phyloP scores from a whole-genome alignment of 2,888 invertebrate species.

The Cantharis rufa region DNA sequence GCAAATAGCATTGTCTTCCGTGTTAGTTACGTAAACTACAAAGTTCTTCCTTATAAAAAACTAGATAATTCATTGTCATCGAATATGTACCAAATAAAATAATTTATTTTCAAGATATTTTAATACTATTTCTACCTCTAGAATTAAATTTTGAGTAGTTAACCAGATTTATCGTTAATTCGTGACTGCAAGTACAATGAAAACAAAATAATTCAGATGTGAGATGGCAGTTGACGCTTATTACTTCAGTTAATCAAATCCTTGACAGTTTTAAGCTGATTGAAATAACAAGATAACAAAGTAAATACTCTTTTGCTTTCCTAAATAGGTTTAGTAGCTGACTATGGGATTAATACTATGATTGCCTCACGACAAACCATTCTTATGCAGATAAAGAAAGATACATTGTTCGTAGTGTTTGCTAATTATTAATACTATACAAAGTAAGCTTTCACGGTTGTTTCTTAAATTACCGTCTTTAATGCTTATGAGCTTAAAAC shows the following conservation, averaged over 20 bases:
- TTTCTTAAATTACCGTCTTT: background rate
- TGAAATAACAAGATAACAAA: slow-evolving; percentile 18
- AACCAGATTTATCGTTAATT: background rate
- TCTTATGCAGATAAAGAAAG: background rate
- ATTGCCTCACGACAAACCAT: background rate
- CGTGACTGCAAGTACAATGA: slow-evolving; percentile 3
- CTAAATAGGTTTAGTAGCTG: slow-evolving; percentile 10
- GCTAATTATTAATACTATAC: background rate
- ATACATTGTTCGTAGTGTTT: background rate
- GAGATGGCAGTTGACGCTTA: slow-evolving; percentile 15
- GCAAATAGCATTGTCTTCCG: background rate
- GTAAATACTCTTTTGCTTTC: slow-evolving; percentile 10
- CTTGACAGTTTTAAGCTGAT: slow-evolving; percentile 19
- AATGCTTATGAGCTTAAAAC: background rate
- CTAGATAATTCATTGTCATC: background rate
- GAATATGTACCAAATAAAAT: background rate
- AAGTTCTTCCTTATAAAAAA: background rate
- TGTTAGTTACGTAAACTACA: background rate
- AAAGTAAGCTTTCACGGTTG: background rate
- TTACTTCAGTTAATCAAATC: slow-evolving; percentile 18
- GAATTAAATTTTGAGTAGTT: background rate
- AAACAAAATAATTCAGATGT: slow-evolving; percentile 10
- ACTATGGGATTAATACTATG: background rate
- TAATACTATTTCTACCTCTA: background rate
- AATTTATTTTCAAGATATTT: background rate